phyloP scores from a whole-genome alignment of 2,113 vertebrate species.

The Ceyx melanurus region DNA sequence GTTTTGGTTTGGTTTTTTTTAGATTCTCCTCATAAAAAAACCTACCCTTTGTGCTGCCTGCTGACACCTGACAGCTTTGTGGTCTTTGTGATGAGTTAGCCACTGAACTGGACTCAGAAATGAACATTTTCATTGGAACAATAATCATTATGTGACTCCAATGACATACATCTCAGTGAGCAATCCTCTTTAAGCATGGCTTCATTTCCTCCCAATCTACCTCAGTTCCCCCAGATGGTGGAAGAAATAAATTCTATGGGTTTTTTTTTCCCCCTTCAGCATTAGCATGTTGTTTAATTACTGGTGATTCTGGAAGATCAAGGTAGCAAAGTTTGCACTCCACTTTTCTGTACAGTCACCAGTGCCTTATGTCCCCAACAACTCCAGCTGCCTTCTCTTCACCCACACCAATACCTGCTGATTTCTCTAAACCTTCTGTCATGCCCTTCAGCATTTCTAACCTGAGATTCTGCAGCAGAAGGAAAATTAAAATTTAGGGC shows the following conservation, averaged over 20 bases:
- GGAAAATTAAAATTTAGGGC: constrained; percentile 29
- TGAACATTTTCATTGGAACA: not conserved
- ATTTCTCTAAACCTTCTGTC: not conserved
- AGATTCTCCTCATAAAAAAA: not conserved
- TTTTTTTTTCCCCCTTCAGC: accelerated
- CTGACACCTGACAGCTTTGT: not conserved
- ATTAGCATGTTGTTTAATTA: not conserved
- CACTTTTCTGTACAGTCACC: not conserved
- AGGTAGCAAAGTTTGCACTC: not conserved
- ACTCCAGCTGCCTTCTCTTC: not conserved
- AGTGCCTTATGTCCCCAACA: not conserved
- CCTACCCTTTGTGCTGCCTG: not conserved
- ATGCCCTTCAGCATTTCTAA: not conserved
- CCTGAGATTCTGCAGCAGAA: not conserved
- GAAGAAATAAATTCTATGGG: not conserved
- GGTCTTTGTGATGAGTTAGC: not conserved
- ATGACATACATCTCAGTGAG: accelerated
- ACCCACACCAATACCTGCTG: not conserved
- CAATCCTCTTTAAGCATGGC: not conserved
- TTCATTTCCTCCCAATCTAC: not conserved
- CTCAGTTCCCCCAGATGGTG: not conserved
- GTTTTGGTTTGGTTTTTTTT: not conserved
- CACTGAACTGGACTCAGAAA: not conserved
- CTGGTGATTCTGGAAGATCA: not conserved
- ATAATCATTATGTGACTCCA: not conserved